These are phyloP conservation scores for Dasyornis broadbenti DNA, from an alignment of 2,113 vertebrate species.

Conservation along the genomic window DNA sequence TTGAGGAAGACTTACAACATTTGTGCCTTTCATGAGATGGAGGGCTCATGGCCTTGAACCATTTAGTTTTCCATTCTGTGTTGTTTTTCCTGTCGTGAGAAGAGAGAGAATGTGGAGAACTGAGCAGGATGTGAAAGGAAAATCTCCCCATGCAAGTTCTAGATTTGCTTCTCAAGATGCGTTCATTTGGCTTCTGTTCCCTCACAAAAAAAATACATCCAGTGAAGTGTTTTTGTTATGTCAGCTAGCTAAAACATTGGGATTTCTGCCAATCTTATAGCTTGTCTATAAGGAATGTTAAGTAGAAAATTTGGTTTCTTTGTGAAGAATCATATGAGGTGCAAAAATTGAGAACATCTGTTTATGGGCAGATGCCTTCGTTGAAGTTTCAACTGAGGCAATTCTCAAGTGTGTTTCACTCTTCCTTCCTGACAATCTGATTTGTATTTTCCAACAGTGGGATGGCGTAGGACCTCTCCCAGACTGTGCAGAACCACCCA, in stretches of 20 bases:
- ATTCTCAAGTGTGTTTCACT: not conserved
- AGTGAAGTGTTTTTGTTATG: not conserved
- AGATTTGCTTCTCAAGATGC: not conserved
- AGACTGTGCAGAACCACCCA: slow-evolving; percentile 92
- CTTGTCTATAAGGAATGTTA: not conserved
- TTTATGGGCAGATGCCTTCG: not conserved
- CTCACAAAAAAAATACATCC: not conserved
- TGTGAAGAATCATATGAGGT: not conserved
- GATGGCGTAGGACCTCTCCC: slow-evolving; percentile 96
- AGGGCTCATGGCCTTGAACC: not conserved
- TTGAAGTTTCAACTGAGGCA: not conserved
- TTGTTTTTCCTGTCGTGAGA: not conserved
- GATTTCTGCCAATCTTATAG: not conserved
- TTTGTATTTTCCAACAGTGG: slow-evolving; percentile 81
- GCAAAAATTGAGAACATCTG: not conserved
- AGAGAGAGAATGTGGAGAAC: not conserved
- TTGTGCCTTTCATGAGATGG: not conserved
- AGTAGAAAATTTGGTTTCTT: not conserved
- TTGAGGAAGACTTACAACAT: not conserved
- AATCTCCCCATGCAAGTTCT: not conserved
- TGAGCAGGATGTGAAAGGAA: not conserved
- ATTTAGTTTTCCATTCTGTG: not conserved
- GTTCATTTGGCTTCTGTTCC: not conserved
- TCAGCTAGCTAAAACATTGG: not conserved
- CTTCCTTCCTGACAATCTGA: not conserved